These are phyloP conservation scores for Drosophila recens DNA, from an alignment of 2,888 invertebrate species.

Conservation along the genomic window DNA sequence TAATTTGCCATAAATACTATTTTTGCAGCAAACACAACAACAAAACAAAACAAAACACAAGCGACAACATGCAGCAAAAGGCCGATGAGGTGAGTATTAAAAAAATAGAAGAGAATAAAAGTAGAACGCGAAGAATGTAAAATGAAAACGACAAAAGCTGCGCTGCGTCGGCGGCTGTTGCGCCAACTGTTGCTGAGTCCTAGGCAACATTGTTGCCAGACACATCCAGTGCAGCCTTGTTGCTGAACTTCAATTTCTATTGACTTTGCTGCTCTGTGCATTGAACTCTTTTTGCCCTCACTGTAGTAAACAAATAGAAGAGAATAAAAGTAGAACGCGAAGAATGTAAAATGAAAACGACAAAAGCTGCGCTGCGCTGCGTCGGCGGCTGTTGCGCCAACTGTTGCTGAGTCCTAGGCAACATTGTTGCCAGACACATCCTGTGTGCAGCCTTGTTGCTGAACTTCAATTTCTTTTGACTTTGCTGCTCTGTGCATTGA, in stretches of 20 bases:
- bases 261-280: constrained; percentile 25
- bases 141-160: constrained; percentile 1
- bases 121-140: neutral
- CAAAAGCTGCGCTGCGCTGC: constrained; percentile 1
- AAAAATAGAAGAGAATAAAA: neutral
- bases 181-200: constrained; percentile 16
- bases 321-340: neutral
- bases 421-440: constrained; percentile 35
- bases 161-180: constrained; percentile 13
- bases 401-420: constrained; percentile 27
- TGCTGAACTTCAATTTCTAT: constrained; percentile 40
- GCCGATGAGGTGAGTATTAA: constrained; percentile 66
- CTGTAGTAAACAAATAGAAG: no score
- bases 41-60: constrained; percentile 20
- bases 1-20: constrained; percentile 41
- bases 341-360: neutral
- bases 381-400: constrained; percentile 14
- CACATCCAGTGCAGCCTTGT: constrained; percentile 46
- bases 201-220: constrained; percentile 35
- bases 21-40: constrained; percentile 38
- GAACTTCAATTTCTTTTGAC: constrained; percentile 34
- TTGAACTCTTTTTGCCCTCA: constrained; percentile 42
- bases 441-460: constrained; percentile 50
- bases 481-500: constrained; percentile 27
- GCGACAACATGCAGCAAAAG: constrained; percentile 68